Conservation (phyloP, 2,888 invertebrate species). For the Amphimallon solstitiale region DNA sequence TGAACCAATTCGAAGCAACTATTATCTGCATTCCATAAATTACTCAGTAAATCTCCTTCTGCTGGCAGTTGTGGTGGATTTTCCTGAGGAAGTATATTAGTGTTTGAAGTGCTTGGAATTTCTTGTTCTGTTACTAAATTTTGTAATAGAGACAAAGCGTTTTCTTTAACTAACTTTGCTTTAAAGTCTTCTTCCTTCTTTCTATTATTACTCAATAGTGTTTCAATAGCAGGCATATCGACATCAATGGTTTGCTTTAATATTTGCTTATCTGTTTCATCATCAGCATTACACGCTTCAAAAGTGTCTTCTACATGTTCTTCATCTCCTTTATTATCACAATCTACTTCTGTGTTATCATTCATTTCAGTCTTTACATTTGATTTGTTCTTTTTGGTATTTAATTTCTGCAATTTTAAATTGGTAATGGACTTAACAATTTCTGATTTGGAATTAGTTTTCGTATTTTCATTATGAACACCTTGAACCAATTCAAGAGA, state of each 20-base stretch:
- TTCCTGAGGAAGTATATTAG: no score
- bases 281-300: neutral
- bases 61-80: constrained; percentile 63
- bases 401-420: constrained; percentile 38
- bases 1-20: constrained; percentile 50
- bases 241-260: neutral
- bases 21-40: constrained; percentile 54
- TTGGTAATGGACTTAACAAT: constrained; percentile 43
- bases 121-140: constrained; percentile 31
- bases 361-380: neutral
- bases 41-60: constrained; percentile 51
- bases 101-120: no score
- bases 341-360: neutral
- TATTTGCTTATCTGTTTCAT: neutral
- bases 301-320: neutral
- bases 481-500: constrained; percentile 52
- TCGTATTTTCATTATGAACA: constrained; percentile 40
- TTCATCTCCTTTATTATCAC: neutral
- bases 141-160: constrained; percentile 31
- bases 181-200: constrained; percentile 32
- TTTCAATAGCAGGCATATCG: constrained; percentile 4
- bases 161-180: constrained; percentile 14
- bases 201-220: constrained; percentile 20
- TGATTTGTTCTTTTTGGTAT: neutral
- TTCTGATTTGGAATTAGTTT: constrained; percentile 21